Conservation (phyloP, 2,113 vertebrate genomes). For the Rhea americana region DNA sequence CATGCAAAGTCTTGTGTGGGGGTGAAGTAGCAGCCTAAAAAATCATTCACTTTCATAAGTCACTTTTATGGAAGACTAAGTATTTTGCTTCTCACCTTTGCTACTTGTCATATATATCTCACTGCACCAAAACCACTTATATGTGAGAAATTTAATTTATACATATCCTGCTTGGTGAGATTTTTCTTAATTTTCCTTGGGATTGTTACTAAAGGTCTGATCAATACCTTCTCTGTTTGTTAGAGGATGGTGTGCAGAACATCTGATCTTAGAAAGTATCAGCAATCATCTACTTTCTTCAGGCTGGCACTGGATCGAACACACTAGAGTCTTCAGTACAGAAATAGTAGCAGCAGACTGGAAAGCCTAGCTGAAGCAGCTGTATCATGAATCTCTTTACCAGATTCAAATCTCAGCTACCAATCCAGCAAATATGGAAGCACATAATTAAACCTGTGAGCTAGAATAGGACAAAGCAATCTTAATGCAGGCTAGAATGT, state of each 20-base stretch:
- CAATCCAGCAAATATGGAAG: neutral
- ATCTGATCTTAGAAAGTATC: neutral
- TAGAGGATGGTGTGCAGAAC: neutral
- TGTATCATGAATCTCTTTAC: neutral
- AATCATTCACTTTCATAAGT: neutral
- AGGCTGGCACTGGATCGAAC: neutral
- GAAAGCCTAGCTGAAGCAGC: neutral
- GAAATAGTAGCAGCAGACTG: neutral
- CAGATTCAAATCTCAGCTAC: neutral
- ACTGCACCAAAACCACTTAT: neutral
- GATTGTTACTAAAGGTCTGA: neutral
- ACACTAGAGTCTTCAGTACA: neutral
- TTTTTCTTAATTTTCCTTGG: neutral
- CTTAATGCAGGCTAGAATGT: neutral
- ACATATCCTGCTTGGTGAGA: rapidly evolving
- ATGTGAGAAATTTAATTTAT: neutral
- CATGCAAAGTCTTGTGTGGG: neutral
- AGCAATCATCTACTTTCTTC: neutral
- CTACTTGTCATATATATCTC: neutral
- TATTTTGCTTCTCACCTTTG: neutral
- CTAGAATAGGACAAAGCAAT: rapidly evolving
- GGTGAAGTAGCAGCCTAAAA: neutral
- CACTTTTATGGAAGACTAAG: neutral
- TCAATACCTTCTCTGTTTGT: neutral
- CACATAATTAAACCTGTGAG: rapidly evolving